A percentile compares a stretch with the other conserved stretches of the same genome.
phyloP scores from a whole-genome alignment of 2,113 vertebrate genomes.

The Gallinago undulata region DNA sequence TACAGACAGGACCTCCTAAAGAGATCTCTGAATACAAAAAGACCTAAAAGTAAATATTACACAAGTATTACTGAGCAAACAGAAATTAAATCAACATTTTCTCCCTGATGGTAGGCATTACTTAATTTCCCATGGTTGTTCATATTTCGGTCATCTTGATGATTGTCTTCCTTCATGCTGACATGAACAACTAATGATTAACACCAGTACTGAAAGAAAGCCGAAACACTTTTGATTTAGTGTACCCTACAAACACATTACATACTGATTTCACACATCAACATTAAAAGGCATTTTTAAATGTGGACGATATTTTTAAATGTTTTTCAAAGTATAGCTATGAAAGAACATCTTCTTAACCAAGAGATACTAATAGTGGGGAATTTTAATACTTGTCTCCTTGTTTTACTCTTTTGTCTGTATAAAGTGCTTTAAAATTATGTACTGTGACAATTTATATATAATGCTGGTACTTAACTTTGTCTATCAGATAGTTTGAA shows the following conservation, averaged over 20 bases:
- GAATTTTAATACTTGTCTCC: background rate
- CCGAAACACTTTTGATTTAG: background rate
- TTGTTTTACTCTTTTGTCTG: background rate
- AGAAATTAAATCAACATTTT: slow-evolving; percentile 44
- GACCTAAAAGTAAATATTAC: background rate
- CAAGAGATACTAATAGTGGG: background rate
- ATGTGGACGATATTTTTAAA: background rate
- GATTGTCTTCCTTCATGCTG: background rate
- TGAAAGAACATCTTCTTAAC: background rate
- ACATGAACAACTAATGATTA: background rate
- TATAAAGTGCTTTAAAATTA: background rate
- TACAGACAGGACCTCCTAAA: background rate
- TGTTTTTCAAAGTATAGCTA: background rate
- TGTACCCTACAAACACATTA: background rate
- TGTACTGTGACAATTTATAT: background rate
- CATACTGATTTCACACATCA: background rate
- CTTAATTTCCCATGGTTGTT: background rate
- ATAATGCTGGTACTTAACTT: background rate
- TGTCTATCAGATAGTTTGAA: background rate
- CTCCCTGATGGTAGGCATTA: background rate
- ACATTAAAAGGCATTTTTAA: background rate
- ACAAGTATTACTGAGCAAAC: slow-evolving; percentile 15
- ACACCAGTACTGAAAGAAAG: background rate
- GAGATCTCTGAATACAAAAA: background rate
- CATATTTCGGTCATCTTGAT: background rate